Evolutionary conservation across 2,797 vertebrate genomes (phyloP).

Genomic region (Danio kyathit): DNA sequence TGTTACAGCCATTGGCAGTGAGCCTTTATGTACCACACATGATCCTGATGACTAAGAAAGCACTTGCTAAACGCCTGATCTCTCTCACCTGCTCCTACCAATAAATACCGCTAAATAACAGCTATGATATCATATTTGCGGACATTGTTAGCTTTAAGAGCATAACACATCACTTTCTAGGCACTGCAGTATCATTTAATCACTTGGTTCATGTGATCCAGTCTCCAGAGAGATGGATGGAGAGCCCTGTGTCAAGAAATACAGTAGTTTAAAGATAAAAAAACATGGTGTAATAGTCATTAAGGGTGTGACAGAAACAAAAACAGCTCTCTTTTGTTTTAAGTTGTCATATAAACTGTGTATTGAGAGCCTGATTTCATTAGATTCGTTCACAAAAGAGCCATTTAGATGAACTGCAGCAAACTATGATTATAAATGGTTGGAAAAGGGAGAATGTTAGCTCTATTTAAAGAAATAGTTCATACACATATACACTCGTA

Average conservation of each 20-base stretch:
- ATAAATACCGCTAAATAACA: constrained; percentile 42
- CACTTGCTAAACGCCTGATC: constrained; percentile 60
- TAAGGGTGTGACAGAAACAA: neutral
- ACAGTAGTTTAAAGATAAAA: neutral
- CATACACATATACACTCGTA: too few species aligned
- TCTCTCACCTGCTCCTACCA: constrained; percentile 36
- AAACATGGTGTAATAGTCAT: too few species aligned
- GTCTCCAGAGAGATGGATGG: constrained; percentile 21
- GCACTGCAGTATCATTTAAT: neutral
- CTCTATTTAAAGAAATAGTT: too few species aligned
- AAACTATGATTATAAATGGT: neutral
- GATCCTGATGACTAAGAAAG: constrained; percentile 68
- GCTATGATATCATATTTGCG: constrained; percentile 51
- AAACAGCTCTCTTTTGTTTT: neutral
- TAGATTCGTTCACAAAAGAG: neutral
- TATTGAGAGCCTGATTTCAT: neutral
- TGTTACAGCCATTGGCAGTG: constrained; percentile 68
- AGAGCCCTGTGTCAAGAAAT: constrained; percentile 3
- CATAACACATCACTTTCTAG: constrained; percentile 7
- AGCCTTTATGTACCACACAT: constrained; percentile 72
- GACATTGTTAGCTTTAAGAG: constrained; percentile 34
- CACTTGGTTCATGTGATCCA: neutral
- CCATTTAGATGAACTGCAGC: neutral
- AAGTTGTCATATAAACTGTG: neutral
- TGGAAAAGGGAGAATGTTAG: too few species aligned